Conservation (phyloP, 2,113 vertebrate genomes). For the Petromus typicus region DNA sequence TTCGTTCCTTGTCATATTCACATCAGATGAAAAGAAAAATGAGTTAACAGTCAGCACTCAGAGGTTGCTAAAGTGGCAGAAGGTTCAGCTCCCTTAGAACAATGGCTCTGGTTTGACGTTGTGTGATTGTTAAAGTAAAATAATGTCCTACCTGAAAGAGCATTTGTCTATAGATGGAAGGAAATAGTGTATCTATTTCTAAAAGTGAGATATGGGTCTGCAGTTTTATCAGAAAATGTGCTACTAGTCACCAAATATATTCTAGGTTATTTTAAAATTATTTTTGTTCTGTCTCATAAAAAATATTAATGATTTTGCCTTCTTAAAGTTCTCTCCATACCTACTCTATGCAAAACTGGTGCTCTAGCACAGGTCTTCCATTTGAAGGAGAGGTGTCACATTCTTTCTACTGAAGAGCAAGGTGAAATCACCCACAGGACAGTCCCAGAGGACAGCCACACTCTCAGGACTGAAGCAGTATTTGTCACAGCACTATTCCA, state of each 20-base stretch:
- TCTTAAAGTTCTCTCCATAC: background rate
- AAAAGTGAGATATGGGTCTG: constrained; percentile 58
- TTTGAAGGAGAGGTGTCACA: constrained; percentile 35
- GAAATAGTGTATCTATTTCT: constrained; percentile 61
- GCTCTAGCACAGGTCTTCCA: background rate
- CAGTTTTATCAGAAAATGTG: constrained; percentile 15
- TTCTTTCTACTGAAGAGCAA: constrained; percentile 39
- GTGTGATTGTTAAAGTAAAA: constrained; percentile 74
- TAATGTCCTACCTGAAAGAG: constrained; percentile 67
- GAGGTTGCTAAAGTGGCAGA: constrained; percentile 73
- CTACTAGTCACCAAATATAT: constrained; percentile 52
- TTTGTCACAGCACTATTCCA: constrained; percentile 41
- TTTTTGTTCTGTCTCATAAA: constrained; percentile 46
- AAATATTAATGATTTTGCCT: background rate
- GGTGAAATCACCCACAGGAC: background rate
- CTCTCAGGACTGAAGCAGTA: constrained; percentile 23
- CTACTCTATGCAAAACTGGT: background rate
- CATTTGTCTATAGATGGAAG: constrained; percentile 55
- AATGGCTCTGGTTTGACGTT: constrained; percentile 77
- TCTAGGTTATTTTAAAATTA: constrained; percentile 56
- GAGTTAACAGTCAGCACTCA: constrained; percentile 78
- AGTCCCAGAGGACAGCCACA: background rate
- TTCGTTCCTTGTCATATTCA: constrained; percentile 81
- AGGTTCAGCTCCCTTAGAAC: constrained; percentile 72
- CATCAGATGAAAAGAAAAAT: constrained; percentile 81